Conservation (phyloP, 2,797 vertebrate species). For the Cryptoblepharus egeriae region DNA sequence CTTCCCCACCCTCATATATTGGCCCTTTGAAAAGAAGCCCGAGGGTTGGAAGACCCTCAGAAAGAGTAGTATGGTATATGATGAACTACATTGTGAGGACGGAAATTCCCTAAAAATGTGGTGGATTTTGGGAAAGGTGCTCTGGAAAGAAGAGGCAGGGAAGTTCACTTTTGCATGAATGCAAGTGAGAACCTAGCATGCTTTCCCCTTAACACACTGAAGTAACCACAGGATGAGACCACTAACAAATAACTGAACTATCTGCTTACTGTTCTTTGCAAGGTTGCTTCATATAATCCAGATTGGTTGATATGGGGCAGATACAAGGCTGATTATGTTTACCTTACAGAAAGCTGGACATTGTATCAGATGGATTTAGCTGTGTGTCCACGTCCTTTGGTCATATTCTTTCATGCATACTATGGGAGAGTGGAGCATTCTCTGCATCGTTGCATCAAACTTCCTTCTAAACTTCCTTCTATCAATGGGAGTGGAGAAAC, state of each 20-base stretch:
- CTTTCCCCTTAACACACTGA: background rate
- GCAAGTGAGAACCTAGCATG: no score
- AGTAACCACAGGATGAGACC: slow-evolving; percentile 4
- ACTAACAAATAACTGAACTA: slow-evolving; percentile 20
- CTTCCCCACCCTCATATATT: background rate
- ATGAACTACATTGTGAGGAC: background rate
- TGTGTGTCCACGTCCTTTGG: slow-evolving; percentile 67
- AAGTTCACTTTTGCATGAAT: no score
- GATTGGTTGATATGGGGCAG: slow-evolving; percentile 47
- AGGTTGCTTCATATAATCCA: slow-evolving; percentile 39
- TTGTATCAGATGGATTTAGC: slow-evolving; percentile 59
- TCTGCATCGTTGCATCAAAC: slow-evolving; percentile 68
- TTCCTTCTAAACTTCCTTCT: slow-evolving; percentile 72
- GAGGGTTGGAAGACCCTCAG: background rate
- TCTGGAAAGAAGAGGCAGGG: no score
- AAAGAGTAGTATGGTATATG: background rate
- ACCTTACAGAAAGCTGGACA: slow-evolving; percentile 70
- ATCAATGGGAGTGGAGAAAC: slow-evolving; percentile 66
- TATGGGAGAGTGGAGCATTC: slow-evolving; percentile 67
- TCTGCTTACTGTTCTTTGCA: slow-evolving; percentile 18
- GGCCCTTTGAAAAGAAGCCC: background rate
- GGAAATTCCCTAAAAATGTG: background rate
- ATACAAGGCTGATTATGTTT: slow-evolving; percentile 65
- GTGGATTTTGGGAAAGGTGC: background rate
- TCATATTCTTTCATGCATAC: slow-evolving; percentile 69